A percentile compares a stretch with the other conserved stretches of the same genome.
Conservation (phyloP, 2,888 invertebrate genomes). For the Cremastobaeus sp. region DNA sequence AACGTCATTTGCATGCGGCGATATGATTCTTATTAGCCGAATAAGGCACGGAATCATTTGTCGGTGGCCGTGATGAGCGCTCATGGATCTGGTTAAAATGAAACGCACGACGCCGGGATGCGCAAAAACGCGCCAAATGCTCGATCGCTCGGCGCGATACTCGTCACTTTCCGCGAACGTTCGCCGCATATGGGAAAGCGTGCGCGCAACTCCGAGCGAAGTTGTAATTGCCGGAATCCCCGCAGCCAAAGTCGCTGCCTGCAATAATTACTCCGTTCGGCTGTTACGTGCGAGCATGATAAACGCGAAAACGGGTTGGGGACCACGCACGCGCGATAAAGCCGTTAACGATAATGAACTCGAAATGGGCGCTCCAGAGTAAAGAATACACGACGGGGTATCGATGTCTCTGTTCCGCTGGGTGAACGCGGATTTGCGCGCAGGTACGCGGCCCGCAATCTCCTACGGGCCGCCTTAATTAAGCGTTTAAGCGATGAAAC, state of each 20-base stretch:
- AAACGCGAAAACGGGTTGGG: conserved; percentile 70
- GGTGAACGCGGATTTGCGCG: conserved; percentile 72
- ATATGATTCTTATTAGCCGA: conserved; percentile 38
- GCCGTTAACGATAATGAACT: conserved; percentile 77
- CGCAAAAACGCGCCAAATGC: conserved; percentile 47
- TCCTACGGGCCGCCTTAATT: conserved; percentile 74
- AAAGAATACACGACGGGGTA: conserved; percentile 69
- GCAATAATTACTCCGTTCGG: conserved; percentile 69
- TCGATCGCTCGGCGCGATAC: conserved; percentile 47
- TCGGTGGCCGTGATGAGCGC: conserved; percentile 26
- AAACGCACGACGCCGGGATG: conserved; percentile 15
- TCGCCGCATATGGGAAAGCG: conserved; percentile 66
- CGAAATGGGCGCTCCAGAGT: conserved; percentile 71
- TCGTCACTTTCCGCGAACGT: conserved; percentile 57
- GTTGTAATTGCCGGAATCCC: conserved; percentile 40
- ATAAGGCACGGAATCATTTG: conserved; percentile 45
- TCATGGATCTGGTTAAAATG: conserved; percentile 15
- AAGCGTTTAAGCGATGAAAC: conserved; percentile 78
- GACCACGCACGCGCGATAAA: conserved; percentile 72
- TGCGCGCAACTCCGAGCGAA: conserved; percentile 5
- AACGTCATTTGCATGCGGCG: conserved; percentile 22
- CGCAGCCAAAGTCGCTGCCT: conserved; percentile 38
- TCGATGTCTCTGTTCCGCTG: conserved; percentile 68
- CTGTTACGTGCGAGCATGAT: conserved; percentile 66
- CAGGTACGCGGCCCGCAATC: conserved; percentile 62